Conservation (phyloP, 1,140 invertebrate genomes). For the Lepidurus couesii region DNA sequence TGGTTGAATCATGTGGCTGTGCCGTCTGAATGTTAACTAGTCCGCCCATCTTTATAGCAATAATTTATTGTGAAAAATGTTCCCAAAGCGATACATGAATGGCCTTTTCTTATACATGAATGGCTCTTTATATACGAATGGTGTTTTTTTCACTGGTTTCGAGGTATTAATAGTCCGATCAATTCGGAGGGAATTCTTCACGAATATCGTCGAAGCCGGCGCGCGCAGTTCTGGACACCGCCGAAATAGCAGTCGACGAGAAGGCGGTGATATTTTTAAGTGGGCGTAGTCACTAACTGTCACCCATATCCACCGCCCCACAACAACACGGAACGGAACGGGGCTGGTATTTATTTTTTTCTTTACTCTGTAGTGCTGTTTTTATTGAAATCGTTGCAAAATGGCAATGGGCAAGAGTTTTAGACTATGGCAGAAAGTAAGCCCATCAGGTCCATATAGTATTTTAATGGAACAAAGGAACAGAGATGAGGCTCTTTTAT, state of each 20-base stretch:
- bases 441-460: conserved; percentile 78
- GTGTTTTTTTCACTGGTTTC: too few species aligned
- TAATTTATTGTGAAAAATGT: not conserved
- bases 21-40: conserved; percentile 23
- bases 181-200: too few species aligned
- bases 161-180: too few species aligned
- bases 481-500: conserved; percentile 76
- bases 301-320: not conserved
- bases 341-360: too few species aligned
- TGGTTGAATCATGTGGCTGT: conserved; percentile 73
- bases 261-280: too few species aligned
- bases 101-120: not conserved
- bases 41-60: not conserved
- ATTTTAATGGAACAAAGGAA: conserved; percentile 80
- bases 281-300: too few species aligned
- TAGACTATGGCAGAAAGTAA: conserved; percentile 79
- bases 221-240: too few species aligned
- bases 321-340: not conserved
- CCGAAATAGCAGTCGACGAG: too few species aligned
- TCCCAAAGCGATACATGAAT: not conserved
- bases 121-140: not conserved
- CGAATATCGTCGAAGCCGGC: too few species aligned
- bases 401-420: conserved; percentile 93
- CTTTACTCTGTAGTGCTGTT: too few species aligned
- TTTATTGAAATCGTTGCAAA: conserved; percentile 28